These are phyloP conservation scores for Dryobotodes eremita DNA, from an alignment of 2,888 invertebrate genomes.

Conservation along the genomic window DNA sequence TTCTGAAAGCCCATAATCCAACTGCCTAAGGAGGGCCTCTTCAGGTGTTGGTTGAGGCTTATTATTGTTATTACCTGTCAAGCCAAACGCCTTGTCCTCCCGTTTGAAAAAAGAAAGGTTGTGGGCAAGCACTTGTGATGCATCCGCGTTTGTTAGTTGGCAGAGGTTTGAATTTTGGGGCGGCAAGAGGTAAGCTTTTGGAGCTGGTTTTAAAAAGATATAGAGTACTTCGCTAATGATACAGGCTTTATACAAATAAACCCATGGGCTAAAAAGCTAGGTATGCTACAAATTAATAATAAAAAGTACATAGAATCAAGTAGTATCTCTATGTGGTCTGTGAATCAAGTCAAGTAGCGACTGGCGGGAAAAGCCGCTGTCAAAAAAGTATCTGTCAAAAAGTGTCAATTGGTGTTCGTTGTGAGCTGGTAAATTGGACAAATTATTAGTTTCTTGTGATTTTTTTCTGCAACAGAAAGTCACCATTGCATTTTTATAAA, in stretches of 20 bases:
- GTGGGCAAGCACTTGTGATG: background rate
- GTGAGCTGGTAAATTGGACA: slow-evolving; percentile 26
- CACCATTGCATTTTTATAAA: background rate
- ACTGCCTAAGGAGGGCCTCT: background rate
- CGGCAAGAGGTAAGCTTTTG: background rate
- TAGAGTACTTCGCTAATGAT: background rate
- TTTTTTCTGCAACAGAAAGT: slow-evolving; percentile 13
- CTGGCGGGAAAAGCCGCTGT: slow-evolving; percentile 45
- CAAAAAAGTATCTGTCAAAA: slow-evolving; percentile 43
- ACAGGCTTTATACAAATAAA: background rate
- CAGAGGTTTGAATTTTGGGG: background rate
- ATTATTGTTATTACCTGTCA: background rate
- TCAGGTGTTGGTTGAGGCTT: background rate
- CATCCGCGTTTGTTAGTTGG: background rate
- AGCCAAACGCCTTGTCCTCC: background rate
- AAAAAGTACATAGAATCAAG: background rate
- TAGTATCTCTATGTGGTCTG: too few relatives aligned
- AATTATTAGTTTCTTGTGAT: slow-evolving; percentile 1
- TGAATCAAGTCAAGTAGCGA: too few relatives aligned
- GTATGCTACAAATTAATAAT: fast-evolving
- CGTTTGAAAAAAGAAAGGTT: background rate
- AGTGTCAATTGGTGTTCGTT: slow-evolving; percentile 31
- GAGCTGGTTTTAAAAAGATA: background rate
- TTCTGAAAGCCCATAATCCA: background rate
- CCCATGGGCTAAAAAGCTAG: slow-evolving; percentile 2